Percentiles rank a stretch among this genome's conserved stretches.
Evolutionary conservation across 2,888 invertebrate species (phyloP).

Genomic region (Choreutis nemorana): DNA sequence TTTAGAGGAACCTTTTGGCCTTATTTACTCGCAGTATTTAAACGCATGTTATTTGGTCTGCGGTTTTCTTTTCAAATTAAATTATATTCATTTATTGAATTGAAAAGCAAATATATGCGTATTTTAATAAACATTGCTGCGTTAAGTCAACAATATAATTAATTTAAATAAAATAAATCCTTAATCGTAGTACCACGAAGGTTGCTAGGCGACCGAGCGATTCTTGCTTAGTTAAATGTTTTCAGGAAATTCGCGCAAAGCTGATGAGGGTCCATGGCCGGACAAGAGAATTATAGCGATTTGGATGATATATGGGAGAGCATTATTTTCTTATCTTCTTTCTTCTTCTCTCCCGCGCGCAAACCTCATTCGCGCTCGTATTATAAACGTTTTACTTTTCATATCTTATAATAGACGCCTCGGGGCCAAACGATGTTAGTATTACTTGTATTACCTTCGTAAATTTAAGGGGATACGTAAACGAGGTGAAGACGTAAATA

Average conservation of each 20-base stretch:
- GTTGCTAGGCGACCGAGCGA: constrained; percentile 18
- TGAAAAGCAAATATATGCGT: no score
- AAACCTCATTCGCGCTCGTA: constrained; percentile 56
- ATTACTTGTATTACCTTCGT: no score
- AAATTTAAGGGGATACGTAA: constrained; percentile 48
- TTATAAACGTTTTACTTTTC: constrained; percentile 61
- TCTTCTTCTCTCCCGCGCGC: constrained; percentile 59
- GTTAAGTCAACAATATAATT: no score
- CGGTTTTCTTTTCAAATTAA: no score
- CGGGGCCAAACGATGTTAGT: constrained; percentile 42
- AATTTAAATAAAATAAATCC: no score
- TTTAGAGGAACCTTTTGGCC: no score
- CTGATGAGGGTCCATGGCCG: constrained; percentile 56
- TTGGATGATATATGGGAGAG: constrained; percentile 63
- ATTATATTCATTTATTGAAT: no score
- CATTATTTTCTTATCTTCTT: constrained; percentile 66
- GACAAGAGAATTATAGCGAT: constrained; percentile 55
- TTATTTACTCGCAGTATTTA: no score
- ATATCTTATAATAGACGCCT: constrained; percentile 50
- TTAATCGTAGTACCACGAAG: no score
- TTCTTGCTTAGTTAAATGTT: constrained; percentile 49
- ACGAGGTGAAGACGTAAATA: no score
- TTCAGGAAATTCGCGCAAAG: constrained; percentile 36
- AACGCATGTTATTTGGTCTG: no score
- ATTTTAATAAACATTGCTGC: no score